These are phyloP conservation scores for Ceyx margarethae DNA, from an alignment of 2,113 vertebrate species.

Conservation along the genomic window DNA sequence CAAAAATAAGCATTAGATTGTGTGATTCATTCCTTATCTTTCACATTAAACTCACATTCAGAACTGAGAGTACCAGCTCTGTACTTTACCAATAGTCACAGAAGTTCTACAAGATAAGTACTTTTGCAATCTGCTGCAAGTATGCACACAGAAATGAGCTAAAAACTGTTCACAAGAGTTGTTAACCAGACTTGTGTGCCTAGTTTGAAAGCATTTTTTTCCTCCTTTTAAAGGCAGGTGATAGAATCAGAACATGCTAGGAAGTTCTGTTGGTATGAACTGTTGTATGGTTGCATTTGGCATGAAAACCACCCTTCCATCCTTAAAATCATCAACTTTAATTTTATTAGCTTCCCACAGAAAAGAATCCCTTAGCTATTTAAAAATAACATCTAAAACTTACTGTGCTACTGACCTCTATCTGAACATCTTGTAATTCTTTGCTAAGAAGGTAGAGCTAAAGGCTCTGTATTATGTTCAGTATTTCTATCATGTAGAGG, in stretches of 20 bases:
- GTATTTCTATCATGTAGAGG: background rate
- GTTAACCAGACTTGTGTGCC: background rate
- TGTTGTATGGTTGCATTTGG: background rate
- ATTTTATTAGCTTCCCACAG: background rate
- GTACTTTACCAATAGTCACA: background rate
- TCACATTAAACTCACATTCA: background rate
- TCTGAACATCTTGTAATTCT: slow-evolving; percentile 34
- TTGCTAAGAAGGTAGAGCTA: background rate
- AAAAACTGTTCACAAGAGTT: background rate
- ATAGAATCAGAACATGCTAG: background rate
- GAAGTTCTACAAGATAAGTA: background rate
- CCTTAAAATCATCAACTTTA: background rate
- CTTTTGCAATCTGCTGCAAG: background rate
- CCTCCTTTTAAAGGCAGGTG: background rate
- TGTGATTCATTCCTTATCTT: background rate
- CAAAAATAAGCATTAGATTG: background rate
- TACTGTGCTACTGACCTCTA: slow-evolving; percentile 49
- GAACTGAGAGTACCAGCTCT: background rate
- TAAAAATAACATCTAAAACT: slow-evolving; percentile 44
- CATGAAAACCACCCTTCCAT: background rate
- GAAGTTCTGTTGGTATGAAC: background rate
- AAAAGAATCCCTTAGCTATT: slow-evolving; percentile 4
- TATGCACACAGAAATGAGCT: background rate
- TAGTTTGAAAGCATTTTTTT: background rate
- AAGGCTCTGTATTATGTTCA: background rate